These are phyloP conservation scores for Plagiodera versicolora DNA, from an alignment of 2,888 invertebrate genomes.

Conservation along the genomic window DNA sequence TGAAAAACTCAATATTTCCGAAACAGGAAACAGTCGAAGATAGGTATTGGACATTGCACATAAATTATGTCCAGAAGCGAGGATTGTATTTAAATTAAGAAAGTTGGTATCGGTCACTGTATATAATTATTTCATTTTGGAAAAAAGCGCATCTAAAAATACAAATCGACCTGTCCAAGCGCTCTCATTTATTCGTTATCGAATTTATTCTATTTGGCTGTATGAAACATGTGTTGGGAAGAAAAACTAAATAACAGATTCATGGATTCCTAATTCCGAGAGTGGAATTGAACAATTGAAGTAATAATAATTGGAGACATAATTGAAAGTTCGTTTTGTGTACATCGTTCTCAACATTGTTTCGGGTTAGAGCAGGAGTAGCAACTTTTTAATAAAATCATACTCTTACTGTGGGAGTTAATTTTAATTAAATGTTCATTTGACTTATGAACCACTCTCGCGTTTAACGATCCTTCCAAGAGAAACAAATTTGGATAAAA, in stretches of 20 bases:
- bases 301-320: background rate
- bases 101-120: no score
- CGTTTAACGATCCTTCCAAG: slow-evolving; percentile 14
- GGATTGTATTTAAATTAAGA: no score
- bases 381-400: slow-evolving; percentile 5
- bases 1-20: no score
- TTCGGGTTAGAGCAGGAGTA: background rate
- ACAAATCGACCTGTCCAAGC: no score
- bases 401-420: background rate
- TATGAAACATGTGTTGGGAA: no score
- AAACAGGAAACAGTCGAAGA: no score
- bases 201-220: no score
- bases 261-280: background rate
- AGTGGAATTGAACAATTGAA: background rate
- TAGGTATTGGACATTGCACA: no score
- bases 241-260: background rate
- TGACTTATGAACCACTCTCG: slow-evolving; percentile 25
- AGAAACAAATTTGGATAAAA: slow-evolving; percentile 13
- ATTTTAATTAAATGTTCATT: slow-evolving; percentile 25
- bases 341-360: background rate
- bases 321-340: background rate
- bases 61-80: no score
- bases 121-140: no score
- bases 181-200: no score
- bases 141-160: no score